Conservation (phyloP, 1,140 invertebrate species). For the Mamestra configurata region DNA sequence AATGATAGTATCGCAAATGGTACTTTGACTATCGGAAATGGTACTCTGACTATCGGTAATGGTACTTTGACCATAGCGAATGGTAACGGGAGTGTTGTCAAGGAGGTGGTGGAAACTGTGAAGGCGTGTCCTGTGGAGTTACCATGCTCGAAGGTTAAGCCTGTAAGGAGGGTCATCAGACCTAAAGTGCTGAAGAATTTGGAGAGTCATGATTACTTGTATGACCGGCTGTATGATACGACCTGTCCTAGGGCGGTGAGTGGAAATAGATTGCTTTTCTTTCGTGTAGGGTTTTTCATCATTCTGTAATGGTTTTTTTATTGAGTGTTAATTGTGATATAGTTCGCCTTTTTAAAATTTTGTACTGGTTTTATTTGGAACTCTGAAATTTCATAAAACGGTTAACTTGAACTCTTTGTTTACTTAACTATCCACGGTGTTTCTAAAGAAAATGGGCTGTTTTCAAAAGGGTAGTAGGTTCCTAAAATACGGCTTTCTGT, state of each 20-base stretch:
- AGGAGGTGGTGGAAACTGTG: conserved; percentile 58
- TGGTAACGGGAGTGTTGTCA: conserved; percentile 60
- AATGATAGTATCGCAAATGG: conserved; percentile 54
- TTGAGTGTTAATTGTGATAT: too few relatives aligned
- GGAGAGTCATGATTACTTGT: conserved; percentile 75
- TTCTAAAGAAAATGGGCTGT: too few relatives aligned
- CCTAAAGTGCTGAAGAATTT: conserved; percentile 81
- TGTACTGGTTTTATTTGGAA: too few relatives aligned
- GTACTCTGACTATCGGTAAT: conserved; percentile 61
- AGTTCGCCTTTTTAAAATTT: too few relatives aligned
- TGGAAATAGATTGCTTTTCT: conserved; percentile 19
- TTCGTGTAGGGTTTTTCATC: neutral
- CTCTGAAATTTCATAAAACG: too few relatives aligned
- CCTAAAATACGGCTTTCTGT: too few relatives aligned
- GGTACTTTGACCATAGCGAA: conserved; percentile 56
- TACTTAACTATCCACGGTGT: too few relatives aligned
- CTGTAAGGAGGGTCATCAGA: conserved; percentile 68
- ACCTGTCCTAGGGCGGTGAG: conserved; percentile 80
- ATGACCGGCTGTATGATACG: conserved; percentile 78
- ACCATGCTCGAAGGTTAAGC: conserved; percentile 50
- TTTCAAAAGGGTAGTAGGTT: too few relatives aligned
- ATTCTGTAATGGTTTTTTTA: neutral
- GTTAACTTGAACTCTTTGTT: too few relatives aligned
- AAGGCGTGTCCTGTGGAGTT: conserved; percentile 75
- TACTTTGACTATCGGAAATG: conserved; percentile 52